phyloP scores from a whole-genome alignment of 2,888 invertebrate species.

The Crossocerus cetratus region DNA sequence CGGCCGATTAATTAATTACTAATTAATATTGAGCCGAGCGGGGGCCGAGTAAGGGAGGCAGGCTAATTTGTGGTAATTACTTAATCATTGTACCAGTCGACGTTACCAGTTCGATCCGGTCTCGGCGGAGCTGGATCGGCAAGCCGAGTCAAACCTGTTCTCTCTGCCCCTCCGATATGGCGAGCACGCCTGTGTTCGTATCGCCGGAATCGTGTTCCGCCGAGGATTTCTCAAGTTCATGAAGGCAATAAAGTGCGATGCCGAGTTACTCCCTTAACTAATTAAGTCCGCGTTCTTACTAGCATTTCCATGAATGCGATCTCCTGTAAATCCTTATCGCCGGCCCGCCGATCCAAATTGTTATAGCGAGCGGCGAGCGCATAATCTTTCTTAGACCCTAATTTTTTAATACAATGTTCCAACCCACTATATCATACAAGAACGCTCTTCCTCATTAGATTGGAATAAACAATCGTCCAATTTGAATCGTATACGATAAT shows the following conservation, averaged over 20 bases:
- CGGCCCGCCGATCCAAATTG: not conserved
- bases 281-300: slow-evolving; percentile 45
- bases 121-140: slow-evolving; percentile 30
- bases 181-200: slow-evolving; percentile 18
- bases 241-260: slow-evolving; percentile 35
- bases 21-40: slow-evolving; percentile 44
- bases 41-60: slow-evolving; percentile 27
- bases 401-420: too few species aligned
- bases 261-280: slow-evolving; percentile 36
- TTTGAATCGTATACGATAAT: too few species aligned
- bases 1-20: slow-evolving; percentile 48
- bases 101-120: slow-evolving; percentile 23
- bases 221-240: slow-evolving; percentile 45
- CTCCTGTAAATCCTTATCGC: slow-evolving; percentile 1
- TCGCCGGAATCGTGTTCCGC: slow-evolving; percentile 39
- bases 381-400: too few species aligned
- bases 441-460: too few species aligned
- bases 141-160: slow-evolving; percentile 55
- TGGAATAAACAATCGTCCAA: too few species aligned
- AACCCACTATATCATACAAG: too few species aligned
- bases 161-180: slow-evolving; percentile 14
- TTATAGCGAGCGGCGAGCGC: too few species aligned
- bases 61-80: slow-evolving; percentile 58
- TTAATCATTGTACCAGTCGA: slow-evolving; percentile 46
- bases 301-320: slow-evolving; percentile 2